These are phyloP conservation scores for Oryzias javanicus DNA, from an alignment of 2,113 vertebrate genomes.

Conservation along the genomic window DNA sequence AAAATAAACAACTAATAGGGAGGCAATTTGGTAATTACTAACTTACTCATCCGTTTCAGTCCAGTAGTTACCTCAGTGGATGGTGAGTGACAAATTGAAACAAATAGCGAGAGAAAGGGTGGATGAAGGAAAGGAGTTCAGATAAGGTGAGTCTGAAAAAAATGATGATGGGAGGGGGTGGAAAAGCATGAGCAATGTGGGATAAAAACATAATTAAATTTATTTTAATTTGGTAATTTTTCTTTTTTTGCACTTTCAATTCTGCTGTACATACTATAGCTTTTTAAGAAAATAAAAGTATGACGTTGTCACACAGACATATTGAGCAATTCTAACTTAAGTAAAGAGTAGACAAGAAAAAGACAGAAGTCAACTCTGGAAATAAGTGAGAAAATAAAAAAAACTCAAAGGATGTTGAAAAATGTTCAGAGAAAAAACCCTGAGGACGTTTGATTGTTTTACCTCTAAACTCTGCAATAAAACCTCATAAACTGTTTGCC, in stretches of 20 bases:
- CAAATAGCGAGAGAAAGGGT: neutral
- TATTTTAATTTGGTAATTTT: slow-evolving; percentile 24
- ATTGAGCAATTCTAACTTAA: too few species aligned
- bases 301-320: too few species aligned
- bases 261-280: neutral
- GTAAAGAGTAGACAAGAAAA: slow-evolving; percentile 27
- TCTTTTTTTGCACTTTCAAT: slow-evolving; percentile 17
- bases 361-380: slow-evolving; percentile 1
- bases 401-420: slow-evolving; percentile 23
- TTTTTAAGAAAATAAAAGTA: too few species aligned
- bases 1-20: slow-evolving; percentile 3
- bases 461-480: slow-evolving; percentile 45
- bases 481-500: slow-evolving; percentile 45
- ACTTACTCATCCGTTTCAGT: too few species aligned
- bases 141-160: neutral
- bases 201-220: slow-evolving; percentile 7
- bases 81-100: neutral
- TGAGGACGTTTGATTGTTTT: slow-evolving; percentile 31
- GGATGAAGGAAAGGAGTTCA: slow-evolving; percentile 1
- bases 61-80: too few species aligned
- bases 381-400: neutral
- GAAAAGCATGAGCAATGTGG: neutral
- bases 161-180: neutral
- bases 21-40: neutral
- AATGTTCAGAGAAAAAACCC: neutral